Percentiles rank a stretch among this genome's conserved stretches.
Evolutionary conservation across 2,113 vertebrate genomes (phyloP).

Genomic region (Oncorhynchus mykiss): DNA sequence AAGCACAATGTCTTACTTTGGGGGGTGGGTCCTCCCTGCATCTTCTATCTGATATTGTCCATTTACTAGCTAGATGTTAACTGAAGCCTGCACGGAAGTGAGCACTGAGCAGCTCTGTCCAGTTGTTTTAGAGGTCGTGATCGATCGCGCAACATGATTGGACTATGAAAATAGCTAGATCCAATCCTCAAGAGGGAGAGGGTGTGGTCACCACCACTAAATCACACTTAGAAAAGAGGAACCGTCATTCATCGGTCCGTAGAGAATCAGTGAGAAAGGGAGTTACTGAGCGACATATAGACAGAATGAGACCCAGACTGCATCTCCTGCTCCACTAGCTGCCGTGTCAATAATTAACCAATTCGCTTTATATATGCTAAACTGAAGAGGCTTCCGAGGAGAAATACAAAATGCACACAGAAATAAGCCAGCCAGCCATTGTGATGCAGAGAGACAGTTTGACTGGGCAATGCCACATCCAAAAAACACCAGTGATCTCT

Average conservation of each 20-base stretch:
- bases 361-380: conserved; percentile 14
- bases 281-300: conserved; percentile 37
- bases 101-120: not conserved
- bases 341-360: conserved; percentile 23
- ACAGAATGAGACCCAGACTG: conserved; percentile 33
- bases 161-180: not conserved
- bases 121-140: not conserved
- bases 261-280: conserved; percentile 17
- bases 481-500: conserved; percentile 1
- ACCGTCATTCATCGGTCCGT: not conserved
- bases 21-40: not conserved
- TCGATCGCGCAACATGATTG: not conserved
- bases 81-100: not conserved
- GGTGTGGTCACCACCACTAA: too few relatives aligned
- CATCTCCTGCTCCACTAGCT: conserved; percentile 7
- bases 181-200: too few relatives aligned
- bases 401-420: not conserved
- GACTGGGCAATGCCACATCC: conserved; percentile 4
- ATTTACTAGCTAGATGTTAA: not conserved
- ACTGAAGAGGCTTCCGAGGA: conserved; percentile 12
- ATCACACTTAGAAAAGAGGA: too few relatives aligned
- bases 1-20: not conserved
- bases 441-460: conserved; percentile 1
- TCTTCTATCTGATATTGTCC: not conserved
- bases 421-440: not conserved